These are phyloP conservation scores for Ifrita kowaldi DNA, from an alignment of 2,113 vertebrate species.

Conservation along the genomic window DNA sequence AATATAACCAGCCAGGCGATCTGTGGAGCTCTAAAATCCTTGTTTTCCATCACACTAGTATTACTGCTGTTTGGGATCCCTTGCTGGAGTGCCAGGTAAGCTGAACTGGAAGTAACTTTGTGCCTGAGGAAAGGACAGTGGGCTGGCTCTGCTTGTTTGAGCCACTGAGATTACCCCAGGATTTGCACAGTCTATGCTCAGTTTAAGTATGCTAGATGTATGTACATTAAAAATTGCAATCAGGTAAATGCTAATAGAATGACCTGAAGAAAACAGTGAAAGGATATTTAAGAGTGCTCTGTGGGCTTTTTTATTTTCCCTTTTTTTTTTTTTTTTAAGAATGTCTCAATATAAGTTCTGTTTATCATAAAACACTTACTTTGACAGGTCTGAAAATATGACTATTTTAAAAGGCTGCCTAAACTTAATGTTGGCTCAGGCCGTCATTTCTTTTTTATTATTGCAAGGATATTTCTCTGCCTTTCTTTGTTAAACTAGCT, in stretches of 20 bases:
- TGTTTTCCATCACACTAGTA: not conserved
- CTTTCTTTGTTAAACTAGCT: conserved; percentile 8
- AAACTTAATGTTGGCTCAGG: not conserved
- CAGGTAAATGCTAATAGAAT: not conserved
- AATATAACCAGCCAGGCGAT: rapidly evolving
- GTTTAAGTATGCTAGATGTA: not conserved
- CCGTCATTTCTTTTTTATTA: not conserved
- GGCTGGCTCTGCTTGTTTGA: not conserved
- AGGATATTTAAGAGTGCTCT: not conserved
- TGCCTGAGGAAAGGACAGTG: not conserved
- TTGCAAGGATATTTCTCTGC: not conserved
- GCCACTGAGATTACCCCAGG: not conserved
- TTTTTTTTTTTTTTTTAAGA: not conserved
- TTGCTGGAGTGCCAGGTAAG: not conserved
- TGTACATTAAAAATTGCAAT: not conserved
- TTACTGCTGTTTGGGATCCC: not conserved
- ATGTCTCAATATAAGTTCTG: not conserved
- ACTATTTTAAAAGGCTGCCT: not conserved
- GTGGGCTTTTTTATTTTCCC: rapidly evolving
- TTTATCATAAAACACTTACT: not conserved
- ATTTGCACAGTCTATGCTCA: not conserved
- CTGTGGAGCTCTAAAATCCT: not conserved
- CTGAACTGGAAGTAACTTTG: not conserved
- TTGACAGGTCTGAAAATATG: not conserved
- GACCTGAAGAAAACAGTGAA: not conserved